phyloP scores from a whole-genome alignment of 2,888 invertebrate genomes.

The Drosophila paramelanica region DNA sequence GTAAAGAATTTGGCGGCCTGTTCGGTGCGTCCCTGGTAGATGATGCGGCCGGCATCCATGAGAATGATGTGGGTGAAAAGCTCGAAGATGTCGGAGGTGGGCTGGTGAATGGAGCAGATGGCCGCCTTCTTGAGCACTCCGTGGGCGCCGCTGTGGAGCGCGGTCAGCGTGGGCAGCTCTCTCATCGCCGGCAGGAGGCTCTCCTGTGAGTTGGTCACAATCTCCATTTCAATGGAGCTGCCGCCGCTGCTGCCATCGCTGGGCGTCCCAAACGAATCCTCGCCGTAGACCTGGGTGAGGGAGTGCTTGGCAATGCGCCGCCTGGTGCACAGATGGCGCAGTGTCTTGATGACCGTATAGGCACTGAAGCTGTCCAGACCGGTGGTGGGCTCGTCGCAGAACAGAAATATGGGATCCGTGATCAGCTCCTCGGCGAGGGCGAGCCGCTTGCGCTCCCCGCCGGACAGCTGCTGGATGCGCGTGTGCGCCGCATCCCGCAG shows the following conservation, averaged over 20 bases:
- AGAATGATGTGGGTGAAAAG: conserved; percentile 92
- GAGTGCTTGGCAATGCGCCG: conserved; percentile 83
- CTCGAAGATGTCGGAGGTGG: conserved; percentile 93
- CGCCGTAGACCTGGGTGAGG: conserved; percentile 76
- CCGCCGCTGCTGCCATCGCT: conserved; percentile 61
- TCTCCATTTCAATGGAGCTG: conserved; percentile 83
- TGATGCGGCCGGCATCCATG: conserved; percentile 91
- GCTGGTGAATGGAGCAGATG: conserved; percentile 95
- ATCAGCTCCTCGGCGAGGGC: conserved; percentile 95
- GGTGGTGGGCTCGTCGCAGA: conserved; percentile 97
- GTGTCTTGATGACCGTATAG: conserved; percentile 90
- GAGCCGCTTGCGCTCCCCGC: conserved; percentile 94
- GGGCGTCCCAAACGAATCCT: conserved; percentile 70
- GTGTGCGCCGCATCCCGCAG: conserved; percentile 90
- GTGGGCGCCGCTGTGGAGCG: conserved; percentile 73
- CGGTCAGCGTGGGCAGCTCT: conserved; percentile 68
- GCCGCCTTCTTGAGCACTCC: conserved; percentile 88
- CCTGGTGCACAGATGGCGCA: conserved; percentile 87
- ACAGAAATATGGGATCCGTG: conserved; percentile 94
- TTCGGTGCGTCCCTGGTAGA: conserved; percentile 91
- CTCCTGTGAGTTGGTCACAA: conserved; percentile 55
- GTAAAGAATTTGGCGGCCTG: conserved; percentile 89
- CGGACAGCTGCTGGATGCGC: conserved; percentile 91
- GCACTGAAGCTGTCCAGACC: conserved; percentile 96
- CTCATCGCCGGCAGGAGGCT: conserved; percentile 55